Evolutionary conservation across 1,140 invertebrate species (phyloP).

Genomic region (Drosophila sucinea): DNA sequence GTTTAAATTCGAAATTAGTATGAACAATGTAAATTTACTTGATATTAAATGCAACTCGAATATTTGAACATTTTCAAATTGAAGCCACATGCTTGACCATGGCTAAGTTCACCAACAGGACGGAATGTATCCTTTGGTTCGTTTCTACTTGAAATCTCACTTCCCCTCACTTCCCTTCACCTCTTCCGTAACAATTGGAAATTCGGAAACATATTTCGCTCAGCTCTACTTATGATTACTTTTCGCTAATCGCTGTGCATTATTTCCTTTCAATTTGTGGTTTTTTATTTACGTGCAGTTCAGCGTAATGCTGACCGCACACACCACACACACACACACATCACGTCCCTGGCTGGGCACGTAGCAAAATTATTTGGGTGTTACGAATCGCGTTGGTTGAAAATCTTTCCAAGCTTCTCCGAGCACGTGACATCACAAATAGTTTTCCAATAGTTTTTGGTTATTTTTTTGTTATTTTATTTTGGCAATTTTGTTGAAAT

Average conservation of each 20-base stretch:
- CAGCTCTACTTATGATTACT: conserved; percentile 73
- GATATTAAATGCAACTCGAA: no score
- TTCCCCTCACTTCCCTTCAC: neutral
- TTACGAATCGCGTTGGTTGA: conserved; percentile 26
- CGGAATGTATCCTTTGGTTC: neutral
- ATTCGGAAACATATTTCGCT: conserved; percentile 54
- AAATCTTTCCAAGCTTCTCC: conserved; percentile 63
- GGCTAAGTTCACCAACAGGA: neutral
- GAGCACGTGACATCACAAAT: conserved; percentile 76
- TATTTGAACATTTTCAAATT: no score
- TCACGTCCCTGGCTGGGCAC: conserved; percentile 53
- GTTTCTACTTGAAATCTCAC: neutral
- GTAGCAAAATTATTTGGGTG: conserved; percentile 67
- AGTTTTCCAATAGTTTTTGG: conserved; percentile 59
- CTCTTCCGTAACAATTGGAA: conserved; percentile 42
- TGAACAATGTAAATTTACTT: no score
- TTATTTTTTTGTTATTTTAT: conserved; percentile 17
- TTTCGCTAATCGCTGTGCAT: conserved; percentile 77
- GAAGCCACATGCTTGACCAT: neutral
- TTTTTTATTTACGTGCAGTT: conserved; percentile 71
- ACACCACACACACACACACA: conserved; percentile 22
- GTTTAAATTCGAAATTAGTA: no score
- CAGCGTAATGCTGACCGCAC: conserved; percentile 59
- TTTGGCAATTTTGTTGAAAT: conserved; percentile 31
- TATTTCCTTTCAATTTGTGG: conserved; percentile 80